Percentiles rank a stretch among this genome's conserved stretches.
Evolutionary conservation across 2,113 vertebrate genomes (phyloP).

Genomic region (Pelusios castaneus): DNA sequence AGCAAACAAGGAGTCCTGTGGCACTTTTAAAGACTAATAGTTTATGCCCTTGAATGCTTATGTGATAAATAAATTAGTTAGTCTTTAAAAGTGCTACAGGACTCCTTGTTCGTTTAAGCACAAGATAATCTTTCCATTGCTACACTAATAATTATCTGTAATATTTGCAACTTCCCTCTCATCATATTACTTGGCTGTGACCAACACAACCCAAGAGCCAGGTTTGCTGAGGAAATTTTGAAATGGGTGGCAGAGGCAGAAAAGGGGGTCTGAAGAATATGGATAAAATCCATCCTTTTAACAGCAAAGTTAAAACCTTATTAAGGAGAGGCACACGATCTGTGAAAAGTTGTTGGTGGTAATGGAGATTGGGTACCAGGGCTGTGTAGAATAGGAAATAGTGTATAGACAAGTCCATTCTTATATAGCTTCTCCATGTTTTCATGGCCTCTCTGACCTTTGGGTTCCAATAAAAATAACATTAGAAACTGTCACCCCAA

Average conservation of each 20-base stretch:
- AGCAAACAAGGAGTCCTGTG: too few relatives aligned
- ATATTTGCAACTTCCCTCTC: background rate
- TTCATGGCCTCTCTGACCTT: background rate
- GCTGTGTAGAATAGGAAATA: background rate
- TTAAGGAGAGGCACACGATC: background rate
- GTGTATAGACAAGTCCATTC: background rate
- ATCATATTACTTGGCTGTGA: background rate
- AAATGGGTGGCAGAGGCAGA: background rate
- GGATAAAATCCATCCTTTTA: background rate
- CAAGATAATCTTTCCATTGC: background rate
- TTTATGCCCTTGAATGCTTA: too few relatives aligned
- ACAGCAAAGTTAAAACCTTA: background rate
- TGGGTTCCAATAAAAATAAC: too few relatives aligned
- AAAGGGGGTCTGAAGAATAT: background rate
- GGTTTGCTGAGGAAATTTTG: background rate
- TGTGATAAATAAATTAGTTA: too few relatives aligned
- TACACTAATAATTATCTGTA: background rate
- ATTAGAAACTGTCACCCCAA: background rate
- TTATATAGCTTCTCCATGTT: background rate
- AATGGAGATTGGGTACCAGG: background rate
- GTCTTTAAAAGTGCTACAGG: too few relatives aligned
- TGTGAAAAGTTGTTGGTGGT: background rate
- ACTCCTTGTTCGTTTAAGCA: background rate
- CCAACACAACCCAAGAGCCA: background rate
- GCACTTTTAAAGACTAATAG: too few relatives aligned